Evolutionary conservation across 30 jellyfish, hydroid and myxozoan genomes (phyloP).

Genomic region (Pseudorhiza aurosa): DNA sequence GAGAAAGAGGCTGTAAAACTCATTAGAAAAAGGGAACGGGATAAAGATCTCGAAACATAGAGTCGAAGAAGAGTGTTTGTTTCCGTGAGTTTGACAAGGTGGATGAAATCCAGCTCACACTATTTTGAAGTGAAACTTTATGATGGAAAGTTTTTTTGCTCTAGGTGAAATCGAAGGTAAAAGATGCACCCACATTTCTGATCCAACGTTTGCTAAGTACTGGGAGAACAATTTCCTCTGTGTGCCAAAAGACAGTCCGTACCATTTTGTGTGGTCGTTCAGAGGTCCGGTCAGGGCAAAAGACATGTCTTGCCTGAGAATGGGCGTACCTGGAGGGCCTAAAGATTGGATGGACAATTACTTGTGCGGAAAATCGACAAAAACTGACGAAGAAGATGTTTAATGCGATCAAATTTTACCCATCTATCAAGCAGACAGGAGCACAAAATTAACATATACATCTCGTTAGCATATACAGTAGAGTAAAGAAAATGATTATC

Average conservation of each 20-base stretch:
- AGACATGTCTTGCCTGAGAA: slow-evolving; percentile 45
- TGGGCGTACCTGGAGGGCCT: slow-evolving; percentile 83
- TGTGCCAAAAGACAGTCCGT: slow-evolving; percentile 75
- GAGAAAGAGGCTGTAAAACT: no score
- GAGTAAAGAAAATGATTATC: no score
- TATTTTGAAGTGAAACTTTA: background rate
- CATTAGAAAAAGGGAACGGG: no score
- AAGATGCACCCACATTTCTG: slow-evolving; percentile 66
- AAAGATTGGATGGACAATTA: slow-evolving; percentile 68
- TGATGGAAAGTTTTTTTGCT: background rate
- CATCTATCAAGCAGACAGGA: background rate
- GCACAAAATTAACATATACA: background rate
- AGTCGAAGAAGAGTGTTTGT: no score
- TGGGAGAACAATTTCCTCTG: slow-evolving; percentile 81
- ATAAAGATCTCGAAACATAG: no score
- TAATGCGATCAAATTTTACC: background rate
- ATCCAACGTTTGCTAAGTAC: slow-evolving; percentile 67
- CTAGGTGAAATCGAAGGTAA: slow-evolving; percentile 47
- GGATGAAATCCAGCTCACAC: no score
- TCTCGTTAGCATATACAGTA: background rate
- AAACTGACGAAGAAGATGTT: background rate
- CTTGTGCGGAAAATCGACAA: slow-evolving; percentile 56
- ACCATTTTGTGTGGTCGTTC: slow-evolving; percentile 80
- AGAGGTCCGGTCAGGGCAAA: slow-evolving; percentile 58
- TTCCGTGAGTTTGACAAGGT: no score